Percentiles rank a stretch among this genome's conserved stretches.
phyloP scores from a whole-genome alignment of 2,113 vertebrate species.

The Leptobrachium ailaonicum region DNA sequence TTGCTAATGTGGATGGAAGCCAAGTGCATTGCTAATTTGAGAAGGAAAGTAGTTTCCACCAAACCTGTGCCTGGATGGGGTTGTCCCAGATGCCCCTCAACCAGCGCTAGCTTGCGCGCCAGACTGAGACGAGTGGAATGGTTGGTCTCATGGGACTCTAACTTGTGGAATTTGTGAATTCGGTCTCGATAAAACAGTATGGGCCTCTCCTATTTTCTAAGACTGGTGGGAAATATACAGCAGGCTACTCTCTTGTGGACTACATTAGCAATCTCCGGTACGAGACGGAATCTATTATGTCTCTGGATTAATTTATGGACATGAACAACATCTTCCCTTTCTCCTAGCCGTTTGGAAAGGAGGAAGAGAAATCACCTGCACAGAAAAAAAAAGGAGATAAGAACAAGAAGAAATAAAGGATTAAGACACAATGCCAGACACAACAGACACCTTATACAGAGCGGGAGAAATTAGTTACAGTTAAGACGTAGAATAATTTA shows the following conservation, averaged over 20 bases:
- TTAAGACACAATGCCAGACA: conserved; percentile 19
- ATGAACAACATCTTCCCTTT: conserved; percentile 82
- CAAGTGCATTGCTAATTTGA: conserved; percentile 39
- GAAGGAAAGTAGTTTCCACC: conserved; percentile 66
- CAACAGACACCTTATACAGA: conserved; percentile 1
- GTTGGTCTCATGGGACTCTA: conserved; percentile 80
- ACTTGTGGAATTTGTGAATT: conserved; percentile 92
- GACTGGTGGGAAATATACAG: too few relatives aligned
- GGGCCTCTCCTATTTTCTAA: conserved; percentile 67
- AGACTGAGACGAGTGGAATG: conserved; percentile 70
- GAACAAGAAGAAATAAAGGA: conserved; percentile 31
- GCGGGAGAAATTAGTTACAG: background rate
- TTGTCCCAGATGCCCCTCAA: conserved; percentile 65
- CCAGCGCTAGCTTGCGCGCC: conserved; percentile 62
- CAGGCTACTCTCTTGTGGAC: conserved; percentile 86
- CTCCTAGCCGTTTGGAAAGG: conserved; percentile 90
- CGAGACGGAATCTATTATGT: conserved; percentile 79
- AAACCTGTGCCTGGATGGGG: conserved; percentile 83
- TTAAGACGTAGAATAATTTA: background rate
- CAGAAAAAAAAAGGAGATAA: conserved; percentile 46
- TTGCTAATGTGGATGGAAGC: conserved; percentile 63
- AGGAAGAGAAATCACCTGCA: conserved; percentile 94
- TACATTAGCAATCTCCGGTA: conserved; percentile 88
- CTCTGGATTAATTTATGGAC: conserved; percentile 79
- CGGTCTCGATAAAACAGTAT: conserved; percentile 86